Conservation (phyloP, 1,140 invertebrate species). For the Helicoverpa armigera region DNA sequence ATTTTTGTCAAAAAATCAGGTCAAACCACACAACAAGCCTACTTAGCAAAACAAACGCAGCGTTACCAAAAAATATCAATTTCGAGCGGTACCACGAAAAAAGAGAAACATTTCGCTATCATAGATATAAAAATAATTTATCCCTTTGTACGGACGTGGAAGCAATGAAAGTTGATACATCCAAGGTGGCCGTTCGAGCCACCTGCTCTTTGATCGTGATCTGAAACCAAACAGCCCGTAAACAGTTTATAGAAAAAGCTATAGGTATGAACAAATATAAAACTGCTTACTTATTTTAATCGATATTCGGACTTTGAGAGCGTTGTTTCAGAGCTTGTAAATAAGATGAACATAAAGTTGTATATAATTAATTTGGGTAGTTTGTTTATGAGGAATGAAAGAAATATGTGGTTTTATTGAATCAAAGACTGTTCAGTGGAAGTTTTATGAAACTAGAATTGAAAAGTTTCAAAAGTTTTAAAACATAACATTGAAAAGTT, state of each 20-base stretch:
- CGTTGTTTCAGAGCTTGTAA: conserved; percentile 1
- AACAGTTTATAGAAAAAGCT: conserved; percentile 44
- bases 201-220: conserved; percentile 49
- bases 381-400: conserved; percentile 34
- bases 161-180: conserved; percentile 44
- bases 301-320: conserved; percentile 2
- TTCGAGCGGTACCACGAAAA: neutral
- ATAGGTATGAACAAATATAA: conserved; percentile 36
- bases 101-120: conserved; percentile 9
- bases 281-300: conserved; percentile 47
- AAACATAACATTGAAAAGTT: too few relatives aligned
- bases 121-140: conserved; percentile 48
- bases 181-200: conserved; percentile 35
- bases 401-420: conserved; percentile 10
- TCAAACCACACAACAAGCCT: neutral
- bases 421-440: neutral
- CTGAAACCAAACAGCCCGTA: conserved; percentile 44
- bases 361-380: conserved; percentile 21
- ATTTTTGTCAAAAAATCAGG: neutral
- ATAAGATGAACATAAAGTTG: conserved; percentile 25
- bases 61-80: conserved; percentile 7
- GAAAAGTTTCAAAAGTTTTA: neutral
- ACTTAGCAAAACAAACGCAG: neutral
- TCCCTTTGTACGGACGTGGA: conserved; percentile 33
- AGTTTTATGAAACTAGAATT: neutral